Evolutionary conservation across 2,888 invertebrate genomes (phyloP).

Genomic region (Cacoxenus indagator): DNA sequence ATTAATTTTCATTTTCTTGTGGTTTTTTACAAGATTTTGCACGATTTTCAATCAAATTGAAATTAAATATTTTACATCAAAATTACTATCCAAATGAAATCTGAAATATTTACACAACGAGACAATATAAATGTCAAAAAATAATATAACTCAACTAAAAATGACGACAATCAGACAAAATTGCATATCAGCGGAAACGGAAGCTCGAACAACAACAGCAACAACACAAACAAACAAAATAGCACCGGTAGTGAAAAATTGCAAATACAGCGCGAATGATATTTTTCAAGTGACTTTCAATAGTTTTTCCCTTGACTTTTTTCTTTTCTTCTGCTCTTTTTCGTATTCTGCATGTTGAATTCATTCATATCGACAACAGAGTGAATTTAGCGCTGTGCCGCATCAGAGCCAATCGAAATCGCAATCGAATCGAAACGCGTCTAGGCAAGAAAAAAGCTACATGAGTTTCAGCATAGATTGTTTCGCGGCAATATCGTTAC

Average conservation of each 20-base stretch:
- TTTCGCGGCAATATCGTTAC: slow-evolving; percentile 55
- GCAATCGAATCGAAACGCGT: background rate
- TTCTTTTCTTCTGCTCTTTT: background rate
- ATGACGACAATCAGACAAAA: slow-evolving; percentile 63
- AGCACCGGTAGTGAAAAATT: slow-evolving; percentile 5
- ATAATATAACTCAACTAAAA: slow-evolving; percentile 48
- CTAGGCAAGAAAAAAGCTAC: slow-evolving; percentile 4
- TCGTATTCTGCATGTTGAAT: background rate
- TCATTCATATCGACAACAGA: slow-evolving; percentile 7
- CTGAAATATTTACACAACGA: background rate
- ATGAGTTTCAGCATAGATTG: slow-evolving; percentile 20
- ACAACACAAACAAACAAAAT: slow-evolving; percentile 24
- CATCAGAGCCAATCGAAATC: background rate
- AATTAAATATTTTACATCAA: background rate
- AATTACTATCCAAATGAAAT: background rate
- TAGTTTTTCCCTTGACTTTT: background rate
- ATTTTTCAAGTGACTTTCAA: slow-evolving; percentile 23
- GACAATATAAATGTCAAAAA: background rate
- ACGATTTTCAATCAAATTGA: background rate
- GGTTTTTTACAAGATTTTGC: background rate
- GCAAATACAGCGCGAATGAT: slow-evolving; percentile 24
- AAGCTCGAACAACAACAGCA: slow-evolving; percentile 33
- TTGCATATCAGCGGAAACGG: slow-evolving; percentile 62
- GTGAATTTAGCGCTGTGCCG: slow-evolving; percentile 4
- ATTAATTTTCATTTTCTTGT: too few relatives aligned